A percentile compares a stretch with the other conserved stretches of the same genome.
These are phyloP conservation scores for Doryteuthis pealeii DNA, from an alignment of 1,140 invertebrate genomes.

Conservation along the genomic window DNA sequence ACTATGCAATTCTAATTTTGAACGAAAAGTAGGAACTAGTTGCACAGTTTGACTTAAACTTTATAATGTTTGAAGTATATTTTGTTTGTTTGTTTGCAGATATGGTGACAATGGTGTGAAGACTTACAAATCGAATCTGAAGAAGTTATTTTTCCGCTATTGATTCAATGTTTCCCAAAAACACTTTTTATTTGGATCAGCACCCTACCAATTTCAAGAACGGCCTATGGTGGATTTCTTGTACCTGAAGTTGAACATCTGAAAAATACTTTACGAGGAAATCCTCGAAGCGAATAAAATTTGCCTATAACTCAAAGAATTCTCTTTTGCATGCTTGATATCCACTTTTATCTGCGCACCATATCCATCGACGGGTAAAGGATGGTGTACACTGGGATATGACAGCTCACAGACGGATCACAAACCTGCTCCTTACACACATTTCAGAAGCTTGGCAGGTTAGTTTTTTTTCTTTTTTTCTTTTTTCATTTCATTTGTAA, in stretches of 20 bases:
- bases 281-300: slow-evolving; percentile 63
- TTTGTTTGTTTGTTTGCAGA: slow-evolving; percentile 32
- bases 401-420: slow-evolving; percentile 48
- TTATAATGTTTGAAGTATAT: too few species aligned
- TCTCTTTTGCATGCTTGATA: slow-evolving; percentile 61
- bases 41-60: too few species aligned
- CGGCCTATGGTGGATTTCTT: slow-evolving; percentile 59
- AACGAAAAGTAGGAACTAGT: too few species aligned
- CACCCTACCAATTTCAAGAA: slow-evolving; percentile 58
- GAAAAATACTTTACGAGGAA: slow-evolving; percentile 57
- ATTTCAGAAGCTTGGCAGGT: slow-evolving; percentile 41
- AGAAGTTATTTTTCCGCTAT: slow-evolving; percentile 56
- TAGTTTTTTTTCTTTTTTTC: too few species aligned
- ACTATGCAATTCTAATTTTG: too few species aligned
- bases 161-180: slow-evolving; percentile 44
- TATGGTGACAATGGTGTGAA: slow-evolving; percentile 60
- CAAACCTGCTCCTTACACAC: slow-evolving; percentile 47
- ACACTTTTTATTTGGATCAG: slow-evolving; percentile 62
- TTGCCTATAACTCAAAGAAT: slow-evolving; percentile 44
- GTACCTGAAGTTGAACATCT: slow-evolving; percentile 59
- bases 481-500: too few species aligned
- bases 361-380: slow-evolving; percentile 39
- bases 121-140: slow-evolving; percentile 61
- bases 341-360: slow-evolving; percentile 60
- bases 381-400: slow-evolving; percentile 56